These are phyloP conservation scores for Patella ulyssiponensis DNA, from an alignment of 2,888 invertebrate species.

Conservation along the genomic window DNA sequence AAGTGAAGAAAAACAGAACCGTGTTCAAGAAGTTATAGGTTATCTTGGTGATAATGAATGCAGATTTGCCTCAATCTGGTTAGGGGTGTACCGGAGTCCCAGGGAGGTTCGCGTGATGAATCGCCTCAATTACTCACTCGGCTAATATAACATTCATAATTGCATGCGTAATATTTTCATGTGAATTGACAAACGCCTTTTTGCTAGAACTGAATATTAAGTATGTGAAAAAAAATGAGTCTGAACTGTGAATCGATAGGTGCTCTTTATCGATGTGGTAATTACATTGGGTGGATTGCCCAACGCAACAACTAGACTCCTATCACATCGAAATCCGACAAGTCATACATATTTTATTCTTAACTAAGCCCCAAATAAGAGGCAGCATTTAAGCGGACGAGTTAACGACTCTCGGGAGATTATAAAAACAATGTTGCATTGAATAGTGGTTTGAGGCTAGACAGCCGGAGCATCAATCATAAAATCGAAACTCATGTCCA, in stretches of 20 bases:
- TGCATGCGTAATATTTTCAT: slow-evolving; percentile 8
- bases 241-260: slow-evolving; percentile 5
- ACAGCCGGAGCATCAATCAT: not conserved
- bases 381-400: not conserved
- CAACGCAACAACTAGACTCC: too few species aligned
- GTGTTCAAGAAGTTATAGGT: slow-evolving; percentile 7
- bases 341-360: slow-evolving; percentile 7
- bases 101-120: not conserved
- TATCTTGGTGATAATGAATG: slow-evolving; percentile 7
- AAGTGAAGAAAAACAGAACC: not conserved
- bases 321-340: not conserved
- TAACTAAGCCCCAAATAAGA: slow-evolving; percentile 13
- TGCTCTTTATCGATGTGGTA: not conserved
- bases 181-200: slow-evolving; percentile 11
- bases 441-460: slow-evolving; percentile 3
- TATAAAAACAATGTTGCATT: slow-evolving; percentile 5
- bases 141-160: not conserved
- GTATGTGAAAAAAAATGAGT: not conserved
- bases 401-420: not conserved
- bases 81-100: not conserved
- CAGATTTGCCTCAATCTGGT: not conserved
- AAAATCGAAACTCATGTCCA: not conserved
- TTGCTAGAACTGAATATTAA: not conserved
- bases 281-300: not conserved
- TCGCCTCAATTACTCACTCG: not conserved